phyloP scores from a whole-genome alignment of 1,140 invertebrate species.

The Lordiphosa stackelbergi region DNA sequence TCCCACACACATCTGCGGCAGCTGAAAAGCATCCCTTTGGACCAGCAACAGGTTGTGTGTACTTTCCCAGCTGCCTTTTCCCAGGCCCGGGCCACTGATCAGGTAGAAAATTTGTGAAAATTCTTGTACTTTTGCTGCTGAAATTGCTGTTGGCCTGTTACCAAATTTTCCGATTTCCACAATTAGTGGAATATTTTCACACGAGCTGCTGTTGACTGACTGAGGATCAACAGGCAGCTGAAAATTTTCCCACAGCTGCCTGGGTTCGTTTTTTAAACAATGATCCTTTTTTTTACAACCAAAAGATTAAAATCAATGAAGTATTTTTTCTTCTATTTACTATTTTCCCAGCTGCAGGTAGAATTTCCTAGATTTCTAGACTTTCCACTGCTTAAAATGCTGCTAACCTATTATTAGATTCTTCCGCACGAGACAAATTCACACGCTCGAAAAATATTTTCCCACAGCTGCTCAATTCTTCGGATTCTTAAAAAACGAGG shows the following conservation, averaged over 20 bases:
- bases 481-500: conserved; percentile 1
- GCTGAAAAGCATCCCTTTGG: background rate
- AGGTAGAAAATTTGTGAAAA: conserved; percentile 13
- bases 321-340: too few relatives aligned
- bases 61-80: conserved; percentile 18
- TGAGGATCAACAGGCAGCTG: background rate
- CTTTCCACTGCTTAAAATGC: background rate
- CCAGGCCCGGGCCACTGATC: conserved; percentile 14
- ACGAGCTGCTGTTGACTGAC: background rate
- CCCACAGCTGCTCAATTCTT: conserved; percentile 33
- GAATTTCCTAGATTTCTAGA: too few relatives aligned
- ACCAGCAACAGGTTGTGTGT: conserved; percentile 12
- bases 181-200: conserved; percentile 4
- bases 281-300: conserved; percentile 11
- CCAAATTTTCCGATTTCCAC: background rate
- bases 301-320: conserved; percentile 26
- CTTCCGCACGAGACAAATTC: conserved; percentile 19
- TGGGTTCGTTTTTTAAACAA: background rate
- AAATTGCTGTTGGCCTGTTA: conserved; percentile 7
- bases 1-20: conserved; percentile 17
- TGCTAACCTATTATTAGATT: conserved; percentile 23
- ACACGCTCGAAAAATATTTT: conserved; percentile 28
- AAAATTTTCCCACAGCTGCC: conserved; percentile 7
- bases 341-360: conserved; percentile 18
- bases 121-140: background rate